Base-by-base conservation (phyloP, 2,888 invertebrate species). In the Mythimna albipuncta region DNA sequence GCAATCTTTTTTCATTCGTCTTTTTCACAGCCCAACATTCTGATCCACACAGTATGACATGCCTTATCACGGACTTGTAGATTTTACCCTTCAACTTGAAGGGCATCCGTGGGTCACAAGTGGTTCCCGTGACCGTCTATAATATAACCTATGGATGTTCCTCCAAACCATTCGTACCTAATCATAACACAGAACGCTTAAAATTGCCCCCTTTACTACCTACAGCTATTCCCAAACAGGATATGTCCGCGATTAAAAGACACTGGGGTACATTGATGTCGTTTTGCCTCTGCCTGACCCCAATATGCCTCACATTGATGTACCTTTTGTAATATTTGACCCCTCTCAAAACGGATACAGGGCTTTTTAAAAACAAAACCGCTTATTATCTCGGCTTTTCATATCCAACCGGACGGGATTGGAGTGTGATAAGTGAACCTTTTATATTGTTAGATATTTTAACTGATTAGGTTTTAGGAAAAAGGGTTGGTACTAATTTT, bases 161-260 rank as follows among this genome's bases (percentile, higher is more conserved):
- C n/a, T n/a, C 2, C 19, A n/a, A n/a, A 32, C 3, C 11, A 63
- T 66, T 66, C 47, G 52, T 63, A 65, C 52, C 47, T 26, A 59
- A 63, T 63, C 44, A 11, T 11, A 38, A 61, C 16, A 54, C 47
- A 32, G 63, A 47, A 19, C 47, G 16, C 7, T n/a, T 16, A 52
- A 76, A 65, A 70, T 55, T 10, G 21, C 32, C 19, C 35, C 47
- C 52, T 73, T 78, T 76, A 58, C 68, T 55, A 67, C 11, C 41
- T 55, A 58, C 41, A 68, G 65, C 47, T 75, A 69, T 78, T 65
- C 50, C n/a, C 26, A 71, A 79, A 73, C 78, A 61, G 86, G 86
- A 84, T 69, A 81, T 71, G 65, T 52, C 35, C 19, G 44, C 59
- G 58, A 78, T 80, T 75, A 85, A 81, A 71, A 67, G 54, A 69